Base-by-base conservation (phyloP, 1,140 invertebrate genomes). In the Heliconius eleuchia region DNA sequence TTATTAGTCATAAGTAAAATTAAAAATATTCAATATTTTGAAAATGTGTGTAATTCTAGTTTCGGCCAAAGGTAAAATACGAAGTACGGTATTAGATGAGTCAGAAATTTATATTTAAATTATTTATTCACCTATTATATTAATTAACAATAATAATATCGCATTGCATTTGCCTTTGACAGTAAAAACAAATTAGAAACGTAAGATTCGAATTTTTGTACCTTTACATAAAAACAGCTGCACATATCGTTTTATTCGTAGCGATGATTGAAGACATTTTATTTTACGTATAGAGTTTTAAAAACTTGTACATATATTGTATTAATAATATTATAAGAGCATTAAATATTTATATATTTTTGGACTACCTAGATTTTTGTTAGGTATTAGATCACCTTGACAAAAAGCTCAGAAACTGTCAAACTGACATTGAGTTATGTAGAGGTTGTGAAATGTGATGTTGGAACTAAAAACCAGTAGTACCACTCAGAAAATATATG, bases 191-290 rank as follows among this genome's bases (percentile, higher is more conserved):
- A 70, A 66, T 70, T 70, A 74, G 57, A 78, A 66, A 74, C 42
- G 19, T 30, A 52, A 78, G 13, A 57, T 73, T 37, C 34, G n/a
- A 42, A 74, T 73, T 60, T 71, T 73, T 42, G 80, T 88, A 92
- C 90, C 89, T 91, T 91, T 92, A 92, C 87, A 91, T 80, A 77
- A 87, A 90, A 89, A 88, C 89, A 91, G 90, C 86, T 92, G 88
- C 82, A 83, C 74, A 71, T 79, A 82, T 42, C 81, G 71, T 80
- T 75, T 39, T 55, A 27, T 23, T 77, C 74, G 77, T 79, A 39
- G 76, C 83, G 60, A 76, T 73, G 7, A 83, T 42, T 34, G 78
- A 71, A 55, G 46, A 84, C 66, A 82, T 76, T 83, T 86, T 90
- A 73, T 75, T 87, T 89, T 80, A 92, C 88, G 85, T 88, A 52